These are phyloP conservation scores for Pammene aurita DNA, from an alignment of 2,888 invertebrate species.

Conservation along the genomic window DNA sequence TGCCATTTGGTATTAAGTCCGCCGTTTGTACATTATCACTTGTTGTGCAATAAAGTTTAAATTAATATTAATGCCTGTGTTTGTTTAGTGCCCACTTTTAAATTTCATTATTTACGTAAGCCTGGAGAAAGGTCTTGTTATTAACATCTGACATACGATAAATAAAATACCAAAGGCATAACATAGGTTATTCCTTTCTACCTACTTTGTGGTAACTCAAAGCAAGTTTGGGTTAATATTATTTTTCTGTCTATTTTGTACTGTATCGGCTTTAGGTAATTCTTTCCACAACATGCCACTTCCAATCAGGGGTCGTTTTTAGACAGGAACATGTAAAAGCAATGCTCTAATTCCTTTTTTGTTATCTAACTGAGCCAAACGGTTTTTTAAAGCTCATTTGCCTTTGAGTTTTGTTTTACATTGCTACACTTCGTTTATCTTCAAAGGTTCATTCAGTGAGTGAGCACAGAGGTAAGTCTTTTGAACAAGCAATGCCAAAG, in stretches of 20 bases:
- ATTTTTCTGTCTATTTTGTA: too few relatives aligned
- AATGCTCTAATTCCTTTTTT: constrained; percentile 27
- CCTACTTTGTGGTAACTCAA: too few relatives aligned
- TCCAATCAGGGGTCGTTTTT: neutral
- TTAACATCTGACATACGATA: too few relatives aligned
- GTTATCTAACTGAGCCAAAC: constrained; percentile 25
- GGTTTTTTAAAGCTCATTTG: constrained; percentile 28
- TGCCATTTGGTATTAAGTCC: too few relatives aligned
- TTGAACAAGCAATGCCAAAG: constrained; percentile 34
- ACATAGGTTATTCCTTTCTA: too few relatives aligned
- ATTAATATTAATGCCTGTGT: neutral
- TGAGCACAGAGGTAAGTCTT: constrained; percentile 42
- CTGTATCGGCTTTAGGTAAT: neutral
- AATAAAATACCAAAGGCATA: too few relatives aligned
- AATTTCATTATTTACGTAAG: neutral
- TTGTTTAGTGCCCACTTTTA: neutral
- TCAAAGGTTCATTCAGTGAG: constrained; percentile 42
- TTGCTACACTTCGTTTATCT: constrained; percentile 43
- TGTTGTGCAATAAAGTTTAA: too few relatives aligned
- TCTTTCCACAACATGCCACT: neutral
- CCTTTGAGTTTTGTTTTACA: constrained; percentile 41
- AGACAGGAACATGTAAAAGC: constrained; percentile 8
- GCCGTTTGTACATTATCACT: too few relatives aligned
- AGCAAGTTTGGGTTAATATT: too few relatives aligned
- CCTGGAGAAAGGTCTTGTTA: too few relatives aligned